These are phyloP conservation scores for Anoplopoma fimbria DNA, from an alignment of 2,113 vertebrate species.

Conservation along the genomic window DNA sequence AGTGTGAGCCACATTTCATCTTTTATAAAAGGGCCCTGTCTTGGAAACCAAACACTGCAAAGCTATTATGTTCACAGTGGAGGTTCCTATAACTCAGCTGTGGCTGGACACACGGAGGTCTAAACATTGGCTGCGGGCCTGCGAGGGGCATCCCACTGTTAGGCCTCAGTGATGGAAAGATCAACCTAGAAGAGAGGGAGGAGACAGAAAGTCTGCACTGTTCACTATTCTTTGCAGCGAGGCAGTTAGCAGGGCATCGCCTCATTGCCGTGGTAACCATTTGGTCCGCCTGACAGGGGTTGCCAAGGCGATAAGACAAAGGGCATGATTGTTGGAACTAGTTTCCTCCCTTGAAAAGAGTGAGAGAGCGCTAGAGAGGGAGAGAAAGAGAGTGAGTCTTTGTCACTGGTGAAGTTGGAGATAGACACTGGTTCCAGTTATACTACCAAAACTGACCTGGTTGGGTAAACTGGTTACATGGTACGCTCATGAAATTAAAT, in stretches of 20 bases:
- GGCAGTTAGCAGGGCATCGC: slow-evolving; percentile 83
- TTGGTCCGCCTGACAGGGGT: slow-evolving; percentile 78
- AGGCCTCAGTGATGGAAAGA: slow-evolving; percentile 62
- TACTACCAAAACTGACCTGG: slow-evolving; percentile 70
- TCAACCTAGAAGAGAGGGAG: slow-evolving; percentile 50
- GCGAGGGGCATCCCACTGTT: slow-evolving; percentile 68
- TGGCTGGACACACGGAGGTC: slow-evolving; percentile 63
- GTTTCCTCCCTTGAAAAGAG: slow-evolving; percentile 79
- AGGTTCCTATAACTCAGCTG: slow-evolving; percentile 70
- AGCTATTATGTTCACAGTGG: slow-evolving; percentile 70
- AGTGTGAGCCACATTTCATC: slow-evolving; percentile 57
- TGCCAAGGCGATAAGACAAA: slow-evolving; percentile 85
- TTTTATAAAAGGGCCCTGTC: slow-evolving; percentile 62
- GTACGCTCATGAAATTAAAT: slow-evolving; percentile 46
- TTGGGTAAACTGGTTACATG: slow-evolving; percentile 53
- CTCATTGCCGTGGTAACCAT: slow-evolving; percentile 82
- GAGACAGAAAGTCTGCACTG: slow-evolving; percentile 47
- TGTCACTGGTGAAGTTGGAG: slow-evolving; percentile 82
- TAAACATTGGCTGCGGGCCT: slow-evolving; percentile 59
- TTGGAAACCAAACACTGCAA: slow-evolving; percentile 69
- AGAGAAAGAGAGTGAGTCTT: slow-evolving; percentile 75
- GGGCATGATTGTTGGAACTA: slow-evolving; percentile 80
- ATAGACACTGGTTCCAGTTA: slow-evolving; percentile 81
- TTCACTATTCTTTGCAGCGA: slow-evolving; percentile 71
- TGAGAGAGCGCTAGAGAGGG: slow-evolving; percentile 61